Percentiles rank a stretch among this genome's conserved stretches.
These are phyloP conservation scores for Caenorhabditis macrosperma DNA, from an alignment of 2,888 invertebrate species.

Conservation along the genomic window DNA sequence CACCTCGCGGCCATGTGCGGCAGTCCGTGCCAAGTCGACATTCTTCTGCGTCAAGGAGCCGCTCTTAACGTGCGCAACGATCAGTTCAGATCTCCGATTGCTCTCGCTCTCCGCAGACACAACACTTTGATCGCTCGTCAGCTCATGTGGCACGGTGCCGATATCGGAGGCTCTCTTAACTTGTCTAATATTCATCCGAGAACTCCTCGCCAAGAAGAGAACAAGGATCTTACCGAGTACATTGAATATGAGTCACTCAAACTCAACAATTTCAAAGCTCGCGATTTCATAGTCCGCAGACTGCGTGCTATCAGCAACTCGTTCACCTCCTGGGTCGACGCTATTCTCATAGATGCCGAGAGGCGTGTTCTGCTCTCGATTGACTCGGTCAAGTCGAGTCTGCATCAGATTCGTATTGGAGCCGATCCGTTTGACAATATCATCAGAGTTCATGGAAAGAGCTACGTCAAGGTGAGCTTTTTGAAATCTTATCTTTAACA, in stretches of 20 bases:
- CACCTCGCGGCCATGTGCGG: constrained; percentile 55
- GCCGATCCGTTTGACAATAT: background rate
- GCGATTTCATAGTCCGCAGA: constrained; percentile 1
- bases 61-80: constrained; percentile 13
- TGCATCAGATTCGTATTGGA: constrained; percentile 32
- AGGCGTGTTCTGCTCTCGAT: background rate
- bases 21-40: constrained; percentile 50
- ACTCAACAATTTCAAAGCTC: background rate
- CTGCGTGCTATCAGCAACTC: constrained; percentile 13
- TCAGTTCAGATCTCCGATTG: constrained; percentile 20
- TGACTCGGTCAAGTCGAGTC: constrained; percentile 6
- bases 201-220: background rate
- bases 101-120: constrained; percentile 24
- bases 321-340: constrained; percentile 36
- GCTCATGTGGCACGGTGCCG: constrained; percentile 61
- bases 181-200: constrained; percentile 13
- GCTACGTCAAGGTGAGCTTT: background rate
- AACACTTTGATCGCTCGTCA: constrained; percentile 34
- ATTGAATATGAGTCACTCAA: background rate
- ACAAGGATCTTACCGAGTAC: constrained; percentile 5
- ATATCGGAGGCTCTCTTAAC: constrained; percentile 20
- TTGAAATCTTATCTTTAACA: background rate
- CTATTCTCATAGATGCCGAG: constrained; percentile 7
- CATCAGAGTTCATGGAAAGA: background rate
- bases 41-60: constrained; percentile 36